Conservation (phyloP, 2,888 invertebrate genomes). For the Drosophila birchii region DNA sequence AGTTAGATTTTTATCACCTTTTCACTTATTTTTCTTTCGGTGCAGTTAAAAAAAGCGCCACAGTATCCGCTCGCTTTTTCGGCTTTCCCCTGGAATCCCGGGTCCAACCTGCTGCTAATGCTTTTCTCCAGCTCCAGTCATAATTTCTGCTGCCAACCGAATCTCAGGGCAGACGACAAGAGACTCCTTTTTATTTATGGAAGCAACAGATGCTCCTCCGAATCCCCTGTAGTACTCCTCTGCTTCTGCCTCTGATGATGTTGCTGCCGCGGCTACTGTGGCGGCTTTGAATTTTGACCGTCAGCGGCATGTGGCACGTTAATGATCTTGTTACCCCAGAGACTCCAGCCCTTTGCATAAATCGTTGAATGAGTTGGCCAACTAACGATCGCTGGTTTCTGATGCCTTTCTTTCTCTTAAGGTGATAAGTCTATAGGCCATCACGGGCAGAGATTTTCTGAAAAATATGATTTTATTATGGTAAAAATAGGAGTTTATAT, state of each 20-base stretch:
- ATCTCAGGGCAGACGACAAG: slow-evolving; percentile 41
- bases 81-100: slow-evolving; percentile 7
- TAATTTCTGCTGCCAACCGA: slow-evolving; percentile 70
- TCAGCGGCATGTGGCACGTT: slow-evolving; percentile 66
- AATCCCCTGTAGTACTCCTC: slow-evolving; percentile 19
- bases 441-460: background rate
- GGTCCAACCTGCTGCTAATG: slow-evolving; percentile 74
- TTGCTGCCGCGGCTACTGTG: slow-evolving; percentile 30
- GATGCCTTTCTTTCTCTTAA: slow-evolving; percentile 35
- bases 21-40: background rate
- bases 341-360: slow-evolving; percentile 62
- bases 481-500: too few species aligned
- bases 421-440: slow-evolving; percentile 25
- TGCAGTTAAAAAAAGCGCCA: slow-evolving; percentile 28
- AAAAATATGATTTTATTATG: background rate
- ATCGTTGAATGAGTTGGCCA: slow-evolving; percentile 42
- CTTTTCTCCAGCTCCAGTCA: slow-evolving; percentile 69
- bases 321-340: slow-evolving; percentile 80
- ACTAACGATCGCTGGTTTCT: slow-evolving; percentile 67
- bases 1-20: background rate
- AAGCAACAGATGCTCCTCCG: slow-evolving; percentile 41
- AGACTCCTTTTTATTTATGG: slow-evolving; percentile 71
- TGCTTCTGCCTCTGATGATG: background rate
- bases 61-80: slow-evolving; percentile 47
- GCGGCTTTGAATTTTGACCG: slow-evolving; percentile 60